Evolutionary conservation across 2,888 invertebrate genomes (phyloP), one percentile per base, ranked within the genome.

Genomic region (Galerucella calmariensis): DNA sequence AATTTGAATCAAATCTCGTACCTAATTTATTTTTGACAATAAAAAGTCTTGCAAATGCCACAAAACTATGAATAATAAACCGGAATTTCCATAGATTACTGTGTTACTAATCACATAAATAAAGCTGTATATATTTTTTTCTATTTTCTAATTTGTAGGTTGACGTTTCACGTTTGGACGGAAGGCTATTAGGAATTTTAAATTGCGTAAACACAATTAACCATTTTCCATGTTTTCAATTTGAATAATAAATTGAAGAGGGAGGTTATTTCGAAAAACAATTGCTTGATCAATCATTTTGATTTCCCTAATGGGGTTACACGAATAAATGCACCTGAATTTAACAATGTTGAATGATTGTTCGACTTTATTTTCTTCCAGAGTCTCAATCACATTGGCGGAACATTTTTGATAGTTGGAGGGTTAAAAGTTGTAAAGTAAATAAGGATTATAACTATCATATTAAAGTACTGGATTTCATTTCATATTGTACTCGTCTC

Each of bases 231-330:
- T 16, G 56, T 56, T 56, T 56, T 56, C 56, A 56, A 56, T 56
- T 56, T 56, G 20, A 56, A 56, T 56, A 56, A 56, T 56, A 16
- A 56, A 56, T 56, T 56, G 56, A 56, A 56, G 20, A 20, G 56
- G 10, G 16, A 56, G 3, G 16, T 56, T 20, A 56, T 56, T 56
- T 20, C 56, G 16, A 56, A 56, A 56, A 56, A 56, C 56, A 56
- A 56, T 56, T 56, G 56, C 56, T 56, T 56, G 56, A 56, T 56
- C 56, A 56, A 56, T 20, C 56, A 56, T 56, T 56, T 16, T 56
- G 56, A 56, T 56, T 56, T 56, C 56, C 56, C 56, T 56, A 56
- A 56, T 56, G 56, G 56, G 20, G 56, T 56, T 56, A 56, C 56
- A 56, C 16, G 56, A 20, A 56, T 20, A 56, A 56, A 56, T 56